Evolutionary conservation across 2,797 vertebrate genomes (phyloP).

Genomic region (Aeoliscus strigatus): DNA sequence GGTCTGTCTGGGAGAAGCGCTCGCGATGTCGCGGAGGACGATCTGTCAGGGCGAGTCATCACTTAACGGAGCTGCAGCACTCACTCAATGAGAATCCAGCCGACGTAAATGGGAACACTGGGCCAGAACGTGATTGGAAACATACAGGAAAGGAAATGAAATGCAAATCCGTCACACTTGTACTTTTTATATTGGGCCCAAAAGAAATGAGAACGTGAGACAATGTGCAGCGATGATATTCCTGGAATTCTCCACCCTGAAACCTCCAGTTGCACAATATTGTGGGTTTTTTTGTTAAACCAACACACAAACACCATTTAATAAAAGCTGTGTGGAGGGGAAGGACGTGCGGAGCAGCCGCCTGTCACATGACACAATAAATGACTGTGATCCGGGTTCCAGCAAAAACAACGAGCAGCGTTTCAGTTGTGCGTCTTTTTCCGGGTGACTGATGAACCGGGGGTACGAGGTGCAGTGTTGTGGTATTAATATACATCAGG

Average conservation of each 20-base stretch:
- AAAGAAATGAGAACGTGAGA: slow-evolving; percentile 15
- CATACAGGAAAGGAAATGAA: slow-evolving; percentile 59
- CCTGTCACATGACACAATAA: slow-evolving; percentile 62
- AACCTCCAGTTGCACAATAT: background rate
- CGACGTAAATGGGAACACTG: slow-evolving; percentile 54
- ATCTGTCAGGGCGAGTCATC: slow-evolving; percentile 72
- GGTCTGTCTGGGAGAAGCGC: slow-evolving; percentile 62
- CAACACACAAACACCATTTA: slow-evolving; percentile 36
- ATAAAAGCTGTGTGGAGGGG: slow-evolving; percentile 47
- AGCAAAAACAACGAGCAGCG: slow-evolving; percentile 69
- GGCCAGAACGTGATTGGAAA: slow-evolving; percentile 68
- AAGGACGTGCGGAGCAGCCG: slow-evolving; percentile 50
- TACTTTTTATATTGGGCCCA: slow-evolving; percentile 19
- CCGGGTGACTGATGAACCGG: slow-evolving; percentile 66
- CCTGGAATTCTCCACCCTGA: background rate
- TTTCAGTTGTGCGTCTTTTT: slow-evolving; percentile 71
- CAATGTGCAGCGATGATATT: too few relatives aligned
- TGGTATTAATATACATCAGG: slow-evolving; percentile 93
- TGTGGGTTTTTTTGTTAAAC: slow-evolving; percentile 17
- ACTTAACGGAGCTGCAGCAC: slow-evolving; percentile 64
- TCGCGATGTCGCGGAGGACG: slow-evolving; percentile 54
- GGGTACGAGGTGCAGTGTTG: slow-evolving; percentile 72
- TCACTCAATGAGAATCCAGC: slow-evolving; percentile 59
- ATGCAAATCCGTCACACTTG: slow-evolving; percentile 60
- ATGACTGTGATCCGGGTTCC: slow-evolving; percentile 61